These are phyloP conservation scores for Cairina moschata DNA, from an alignment of 2,113 vertebrate species.

Conservation along the genomic window DNA sequence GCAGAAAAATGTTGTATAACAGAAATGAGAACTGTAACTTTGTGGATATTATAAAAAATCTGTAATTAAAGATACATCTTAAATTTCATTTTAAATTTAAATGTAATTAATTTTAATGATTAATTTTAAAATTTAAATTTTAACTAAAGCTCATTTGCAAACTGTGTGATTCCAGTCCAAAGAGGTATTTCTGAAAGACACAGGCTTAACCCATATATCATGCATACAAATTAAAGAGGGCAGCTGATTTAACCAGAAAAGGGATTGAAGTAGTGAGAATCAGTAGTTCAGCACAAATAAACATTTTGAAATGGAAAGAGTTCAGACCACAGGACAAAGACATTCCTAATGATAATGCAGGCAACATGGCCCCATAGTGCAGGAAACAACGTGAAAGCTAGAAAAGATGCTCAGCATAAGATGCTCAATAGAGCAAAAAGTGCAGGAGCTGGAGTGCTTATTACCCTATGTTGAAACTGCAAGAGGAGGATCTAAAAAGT, in stretches of 20 bases:
- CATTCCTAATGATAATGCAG: not conserved
- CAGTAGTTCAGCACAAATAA: not conserved
- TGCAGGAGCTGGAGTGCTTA: accelerated
- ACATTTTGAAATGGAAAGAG: not conserved
- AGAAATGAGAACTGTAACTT: not conserved
- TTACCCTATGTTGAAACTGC: not conserved
- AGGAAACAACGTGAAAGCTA: not conserved
- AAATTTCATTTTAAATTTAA: not conserved
- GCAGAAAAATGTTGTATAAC: not conserved
- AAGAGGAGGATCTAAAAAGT: not conserved
- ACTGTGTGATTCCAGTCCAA: not conserved
- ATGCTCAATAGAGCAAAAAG: not conserved
- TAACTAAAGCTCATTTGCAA: not conserved
- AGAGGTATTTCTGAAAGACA: not conserved
- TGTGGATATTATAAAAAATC: not conserved
- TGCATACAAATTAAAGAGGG: not conserved
- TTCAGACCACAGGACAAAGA: not conserved
- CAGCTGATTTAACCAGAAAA: not conserved
- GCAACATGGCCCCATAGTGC: not conserved
- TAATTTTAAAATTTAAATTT: not conserved
- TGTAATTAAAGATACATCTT: not conserved
- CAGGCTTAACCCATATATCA: not conserved
- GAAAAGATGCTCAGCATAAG: not conserved
- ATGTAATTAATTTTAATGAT: not conserved
- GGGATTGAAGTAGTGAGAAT: not conserved